Base-by-base conservation (phyloP, 2,797 vertebrate species). In the Periparus ater region DNA sequence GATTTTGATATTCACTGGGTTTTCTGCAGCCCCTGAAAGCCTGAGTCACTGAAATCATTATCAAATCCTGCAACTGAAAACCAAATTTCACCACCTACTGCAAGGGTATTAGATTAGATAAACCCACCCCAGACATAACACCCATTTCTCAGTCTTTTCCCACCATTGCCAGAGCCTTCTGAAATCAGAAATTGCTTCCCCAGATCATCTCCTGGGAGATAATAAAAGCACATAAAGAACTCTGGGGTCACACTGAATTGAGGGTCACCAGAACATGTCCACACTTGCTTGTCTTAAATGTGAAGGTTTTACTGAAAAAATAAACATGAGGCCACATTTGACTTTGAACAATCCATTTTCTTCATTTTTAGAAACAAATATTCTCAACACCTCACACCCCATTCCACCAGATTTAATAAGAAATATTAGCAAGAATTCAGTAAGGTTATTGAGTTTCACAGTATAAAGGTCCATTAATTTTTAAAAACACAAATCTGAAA, bases 11-110 rank as follows among this genome's bases (percentile, higher is more conserved):
- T 17, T 47, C 34, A 6, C 17, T 14, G 70, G 2, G 67, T 55
- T 57, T 85, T 14, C 68, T 74, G 66, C 78, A 91, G 84, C 51
- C 77, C 30, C 36, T 20, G 3, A 51, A 77, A 50, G 51, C 6
- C 61, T 81, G 72, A 96, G 75, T 83, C 91, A 85, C 45, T 40
- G 38, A 85, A 93, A 80, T 71, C 25, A 40, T 85, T 20, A 80
- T 48, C 50, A 72, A 83, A 81, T 62, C 83, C 66, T 21, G 62
- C 65, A 48, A 29, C 29, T 22, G 62, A 34, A 85, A 85, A 66
- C 4, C 54, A 62, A 65, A 94, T 45, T 26, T 88, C 40, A 8
- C 20, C 73, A 47, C 25, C 22, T 29, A 38, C 71, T 89, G 80
- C 73, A 67, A 63, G 67, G 45, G 29, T 10, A 29, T 51, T 74